Evolutionary conservation across 53 echinoderm and acorn worm species (phyloP), one percentile per base, ranked within the genome.

Genomic region (Stichopus horrens): DNA sequence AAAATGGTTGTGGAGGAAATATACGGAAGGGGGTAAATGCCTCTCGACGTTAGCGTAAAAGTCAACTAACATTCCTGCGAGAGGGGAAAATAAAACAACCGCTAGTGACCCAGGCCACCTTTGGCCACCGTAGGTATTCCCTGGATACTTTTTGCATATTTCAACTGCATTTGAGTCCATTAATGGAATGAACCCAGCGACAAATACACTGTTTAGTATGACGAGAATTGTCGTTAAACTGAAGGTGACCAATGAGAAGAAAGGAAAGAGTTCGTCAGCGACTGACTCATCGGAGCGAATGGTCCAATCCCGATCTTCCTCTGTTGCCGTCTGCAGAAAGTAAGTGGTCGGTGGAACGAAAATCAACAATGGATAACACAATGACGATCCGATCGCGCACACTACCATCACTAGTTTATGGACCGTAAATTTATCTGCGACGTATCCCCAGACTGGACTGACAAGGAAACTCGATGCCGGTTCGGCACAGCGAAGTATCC

Each of bases 391-490:
- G 8, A 88, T 10, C 37, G 89, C 14, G 18, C 88, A 83, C 9
- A 89, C 37, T 16, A 89, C 14, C 73, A 94, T 74, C 21, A 92
- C 56, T 8, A 83, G 67, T 57, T 89, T 92, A 56, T 92, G 94
- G 74, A 88, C 88, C 77, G 86, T 94, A 89, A 78, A 89, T 20
- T 91, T 94, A 89, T 94, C 94, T 4, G 92, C 90, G 23, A 94
- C 56, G 10, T 78, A 77, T 4, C 94, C 94, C 89, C 92, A 92
- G 52, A 92, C 5, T 7, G 94, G 92, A 53, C 90, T 89, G 68
- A 86, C 76, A 5, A 91, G 8, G 76, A 94, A 94, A 21, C 74
- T 76, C 5, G 88, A 54, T 59, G 78, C 74, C 16, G 88, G 88
- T 52, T 78, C 88, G 5, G 68, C 60, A 19, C 77, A 76, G 37